Evolutionary conservation across 2,888 invertebrate genomes (phyloP), one percentile per base, ranked within the genome.

Genomic region (Hermodice carunculata): DNA sequence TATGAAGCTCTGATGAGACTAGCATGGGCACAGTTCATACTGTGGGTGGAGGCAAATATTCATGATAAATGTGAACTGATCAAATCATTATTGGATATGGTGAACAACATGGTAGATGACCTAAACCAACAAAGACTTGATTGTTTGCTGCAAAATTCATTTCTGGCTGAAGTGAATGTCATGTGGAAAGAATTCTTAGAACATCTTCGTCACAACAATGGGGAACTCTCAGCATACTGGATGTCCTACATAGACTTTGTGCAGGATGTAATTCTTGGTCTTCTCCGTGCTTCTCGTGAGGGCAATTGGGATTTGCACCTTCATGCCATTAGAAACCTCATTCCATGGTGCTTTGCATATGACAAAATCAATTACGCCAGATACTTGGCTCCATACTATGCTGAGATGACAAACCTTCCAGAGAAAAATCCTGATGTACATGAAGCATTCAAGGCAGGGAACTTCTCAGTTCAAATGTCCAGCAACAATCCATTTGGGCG

Each of bases 1-100:
- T 72, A 61, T 70, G 70, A 72, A 62, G 66, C 69, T 17, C 42
- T 70, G 14, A 56, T 71, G 53, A 61, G 67, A 48, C 44, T 71
- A 26, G 57, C 57, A 42, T 70, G 62, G 57, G 40, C 29, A 40
- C 62, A 54, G 51, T 59, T 61, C 43, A 22, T 42, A n/a, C 40
- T 28, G 29, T 52, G 48, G 64, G 43, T 61, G 6, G 34, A 52
- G 1, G 5, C 49, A 26, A 70, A 74, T 54, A 61, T 44, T 2
- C 46, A 48, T 32, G 46, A 58, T 3, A 61, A 6, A 2, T 31
- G 48, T 22, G 22, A 2, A 3, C 19, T 48, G 2, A 29, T 59
- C n/a, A 29, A 48, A 26, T 3, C 34, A 4, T 48, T 59, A 6
- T 5, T 59, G 22, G 59, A 29, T 3, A 2, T 48, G 3, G 28